phyloP scores from a whole-genome alignment of 1,140 invertebrate species.

The Helicoverpa armigera region DNA sequence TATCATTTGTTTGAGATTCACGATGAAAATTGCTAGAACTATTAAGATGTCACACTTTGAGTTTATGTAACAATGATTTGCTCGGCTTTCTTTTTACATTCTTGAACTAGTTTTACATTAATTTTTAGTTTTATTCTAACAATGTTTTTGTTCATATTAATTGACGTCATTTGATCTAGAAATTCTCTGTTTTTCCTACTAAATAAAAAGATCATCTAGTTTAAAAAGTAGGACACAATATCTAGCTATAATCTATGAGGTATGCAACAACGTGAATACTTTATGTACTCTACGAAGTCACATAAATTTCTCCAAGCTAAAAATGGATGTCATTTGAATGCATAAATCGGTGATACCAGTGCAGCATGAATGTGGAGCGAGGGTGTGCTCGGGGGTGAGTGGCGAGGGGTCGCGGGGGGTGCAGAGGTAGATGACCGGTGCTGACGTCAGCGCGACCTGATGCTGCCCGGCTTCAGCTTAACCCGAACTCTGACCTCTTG shows the following conservation, averaged over 20 bases:
- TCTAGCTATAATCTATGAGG: background rate
- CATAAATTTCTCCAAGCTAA: constrained; percentile 16
- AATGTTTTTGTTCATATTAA: constrained; percentile 2
- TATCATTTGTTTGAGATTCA: background rate
- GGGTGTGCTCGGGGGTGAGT: constrained; percentile 47
- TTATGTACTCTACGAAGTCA: background rate
- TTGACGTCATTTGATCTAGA: background rate
- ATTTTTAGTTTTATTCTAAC: background rate
- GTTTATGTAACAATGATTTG: constrained; percentile 23
- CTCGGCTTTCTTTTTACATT: constrained; percentile 1
- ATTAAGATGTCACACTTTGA: background rate
- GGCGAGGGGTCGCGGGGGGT: constrained; percentile 54
- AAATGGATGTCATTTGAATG: constrained; percentile 41
- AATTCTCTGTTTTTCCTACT: constrained; percentile 1
- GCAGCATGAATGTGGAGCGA: constrained; percentile 73
- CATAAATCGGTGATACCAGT: constrained; percentile 57
- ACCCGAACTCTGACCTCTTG: constrained; percentile 83
- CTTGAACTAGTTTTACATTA: constrained; percentile 2
- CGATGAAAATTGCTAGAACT: constrained; percentile 15
- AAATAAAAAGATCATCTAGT: constrained; percentile 9
- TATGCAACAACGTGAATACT: background rate
- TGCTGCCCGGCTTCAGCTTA: constrained; percentile 78
- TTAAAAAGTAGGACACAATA: background rate
- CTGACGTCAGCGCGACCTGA: constrained; percentile 84
- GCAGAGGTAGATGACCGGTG: constrained; percentile 71